Percentiles rank a stretch among this genome's conserved stretches.
Evolutionary conservation across 1,140 invertebrate species (phyloP).

Genomic region (Aphelenchoides besseyi): DNA sequence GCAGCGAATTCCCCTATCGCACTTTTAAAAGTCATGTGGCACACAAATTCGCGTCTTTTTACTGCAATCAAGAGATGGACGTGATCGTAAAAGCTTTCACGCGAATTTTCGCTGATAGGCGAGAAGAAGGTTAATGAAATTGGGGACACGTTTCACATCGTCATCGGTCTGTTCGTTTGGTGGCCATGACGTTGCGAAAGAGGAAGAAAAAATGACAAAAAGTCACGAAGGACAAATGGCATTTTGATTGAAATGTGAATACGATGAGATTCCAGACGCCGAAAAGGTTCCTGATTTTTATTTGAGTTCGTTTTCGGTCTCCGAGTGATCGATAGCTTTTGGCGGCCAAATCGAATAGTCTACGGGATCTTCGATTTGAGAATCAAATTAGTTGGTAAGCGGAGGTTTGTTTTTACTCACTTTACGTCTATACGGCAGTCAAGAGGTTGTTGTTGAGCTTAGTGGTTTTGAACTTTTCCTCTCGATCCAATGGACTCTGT

Average conservation of each 20-base stretch:
- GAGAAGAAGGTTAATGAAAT: too few relatives aligned
- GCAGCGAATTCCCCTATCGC: too few relatives aligned
- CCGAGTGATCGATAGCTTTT: not conserved
- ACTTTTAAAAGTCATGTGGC: too few relatives aligned
- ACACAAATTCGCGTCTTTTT: too few relatives aligned
- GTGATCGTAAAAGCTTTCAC: too few relatives aligned
- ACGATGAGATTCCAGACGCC: not conserved
- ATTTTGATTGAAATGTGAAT: not conserved
- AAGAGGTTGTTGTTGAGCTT: not conserved
- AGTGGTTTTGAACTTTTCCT: not conserved
- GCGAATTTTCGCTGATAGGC: too few relatives aligned
- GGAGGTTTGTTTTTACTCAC: too few relatives aligned
- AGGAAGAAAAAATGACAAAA: not conserved
- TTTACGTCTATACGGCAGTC: too few relatives aligned
- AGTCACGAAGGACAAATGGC: not conserved
- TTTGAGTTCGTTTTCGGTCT: not conserved
- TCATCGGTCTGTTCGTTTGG: too few relatives aligned
- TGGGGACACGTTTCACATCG: too few relatives aligned
- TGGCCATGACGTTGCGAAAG: constrained; percentile 5
- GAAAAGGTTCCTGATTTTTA: not conserved
- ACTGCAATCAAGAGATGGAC: too few relatives aligned
- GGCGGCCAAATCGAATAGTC: not conserved
- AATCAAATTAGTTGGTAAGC: not conserved
- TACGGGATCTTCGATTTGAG: not conserved
- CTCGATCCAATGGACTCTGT: not conserved